Conservation (phyloP, 2,113 vertebrate genomes). For the Corythoichthys intestinalis region DNA sequence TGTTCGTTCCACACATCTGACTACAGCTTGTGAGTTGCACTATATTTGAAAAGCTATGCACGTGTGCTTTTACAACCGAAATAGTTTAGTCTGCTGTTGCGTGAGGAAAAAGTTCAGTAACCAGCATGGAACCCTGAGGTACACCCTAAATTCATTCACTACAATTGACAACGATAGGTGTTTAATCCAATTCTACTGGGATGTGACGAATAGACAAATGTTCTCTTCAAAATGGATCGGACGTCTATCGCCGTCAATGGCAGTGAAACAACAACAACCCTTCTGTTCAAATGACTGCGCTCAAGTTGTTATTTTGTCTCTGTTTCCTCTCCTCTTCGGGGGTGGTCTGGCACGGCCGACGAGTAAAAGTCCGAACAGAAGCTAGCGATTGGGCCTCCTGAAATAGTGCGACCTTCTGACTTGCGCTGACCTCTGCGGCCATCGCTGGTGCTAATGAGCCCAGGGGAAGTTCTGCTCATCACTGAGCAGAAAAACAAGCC, state of each 20-base stretch:
- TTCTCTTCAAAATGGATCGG: too few species aligned
- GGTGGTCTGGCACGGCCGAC: neutral
- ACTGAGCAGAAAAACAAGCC: slow-evolving; percentile 2
- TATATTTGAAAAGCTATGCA: slow-evolving; percentile 54
- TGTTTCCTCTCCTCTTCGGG: neutral
- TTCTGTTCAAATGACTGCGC: neutral
- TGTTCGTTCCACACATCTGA: slow-evolving; percentile 19
- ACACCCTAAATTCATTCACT: too few species aligned
- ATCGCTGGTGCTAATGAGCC: slow-evolving; percentile 39
- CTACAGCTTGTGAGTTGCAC: slow-evolving; percentile 23
- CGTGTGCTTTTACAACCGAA: slow-evolving; percentile 59
- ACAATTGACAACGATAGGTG: too few species aligned
- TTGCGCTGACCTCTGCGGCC: slow-evolving; percentile 48
- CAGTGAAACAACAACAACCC: too few species aligned
- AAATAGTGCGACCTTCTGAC: slow-evolving; percentile 48
- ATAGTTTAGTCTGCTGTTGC: slow-evolving; percentile 63
- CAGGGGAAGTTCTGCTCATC: slow-evolving; percentile 34
- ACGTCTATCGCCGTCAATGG: too few species aligned
- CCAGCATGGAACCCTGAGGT: too few species aligned
- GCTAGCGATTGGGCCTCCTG: slow-evolving; percentile 24
- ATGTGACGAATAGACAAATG: too few species aligned
- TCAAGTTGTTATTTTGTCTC: neutral
- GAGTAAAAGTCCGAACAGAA: slow-evolving; percentile 18
- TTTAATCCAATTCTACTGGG: too few species aligned
- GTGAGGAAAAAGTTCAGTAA: too few species aligned